Evolutionary conservation across 2,797 vertebrate species (phyloP), one percentile per base, ranked within the genome.

Genomic region (Aldrovandia affinis): DNA sequence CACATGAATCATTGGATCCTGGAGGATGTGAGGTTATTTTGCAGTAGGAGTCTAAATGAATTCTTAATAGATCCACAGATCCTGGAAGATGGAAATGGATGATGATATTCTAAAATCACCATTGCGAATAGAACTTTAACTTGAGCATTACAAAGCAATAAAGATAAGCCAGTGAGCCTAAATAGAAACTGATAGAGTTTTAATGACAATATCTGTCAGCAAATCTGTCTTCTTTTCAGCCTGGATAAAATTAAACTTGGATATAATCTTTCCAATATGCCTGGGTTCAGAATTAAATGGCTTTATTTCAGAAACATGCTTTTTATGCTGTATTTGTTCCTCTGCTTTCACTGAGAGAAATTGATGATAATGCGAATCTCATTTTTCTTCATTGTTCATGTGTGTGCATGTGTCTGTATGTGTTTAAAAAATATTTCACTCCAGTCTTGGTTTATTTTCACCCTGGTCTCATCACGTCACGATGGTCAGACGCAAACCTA

Each of bases 381-480:
- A 57, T 2, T 15, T 15, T 77, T 77, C 7, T 77, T 44, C 10
- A 18, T 44, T 39, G 7, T 25, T 2, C 47, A 78, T 84, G 61
- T 83, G 59, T 50, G 81, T 73, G 2, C 85, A 68, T 83, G n/a
- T 86, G 65, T 84, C 86, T 75, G 1, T 86, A 18, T 86, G 81
- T 73, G 47, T 52, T 73, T 55, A 39, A n/a, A n/a, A n/a, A n/a
- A n/a, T n/a, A n/a, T 63, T 28, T 28, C 61, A 28, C 9, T 63
- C 61, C 8, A 63, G 61, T 63, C 12, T 9, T 63, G n/a, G 10
- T n/a, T 28, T 28, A n/a, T n/a, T n/a, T n/a, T n/a, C n/a, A n/a
- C n/a, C n/a, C 8, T 63, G 2, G 14, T 65, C 15, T 0, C 28
- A 30, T 65, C 63, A 30, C 63, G n/a, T 59, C 57, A 59, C 25